Conservation (phyloP, 2,797 vertebrate species). For the Orestias chungarensis region DNA sequence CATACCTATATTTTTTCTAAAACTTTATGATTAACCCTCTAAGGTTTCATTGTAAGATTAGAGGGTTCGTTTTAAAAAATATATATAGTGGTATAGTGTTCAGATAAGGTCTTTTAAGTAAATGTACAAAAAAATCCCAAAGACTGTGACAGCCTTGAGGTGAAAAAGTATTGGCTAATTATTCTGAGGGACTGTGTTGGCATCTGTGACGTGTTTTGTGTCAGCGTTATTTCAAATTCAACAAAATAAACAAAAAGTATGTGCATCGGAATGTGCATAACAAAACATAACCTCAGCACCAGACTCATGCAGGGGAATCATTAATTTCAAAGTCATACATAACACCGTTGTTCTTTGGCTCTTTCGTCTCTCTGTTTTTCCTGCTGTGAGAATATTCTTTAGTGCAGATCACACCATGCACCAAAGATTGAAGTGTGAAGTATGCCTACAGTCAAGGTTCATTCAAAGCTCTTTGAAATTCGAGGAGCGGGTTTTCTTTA, state of each 20-base stretch:
- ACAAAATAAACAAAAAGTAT: conserved; percentile 8
- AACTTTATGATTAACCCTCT: conserved; percentile 27
- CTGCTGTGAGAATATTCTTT: conserved; percentile 6
- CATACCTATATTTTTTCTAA: conserved; percentile 6
- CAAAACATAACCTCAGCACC: conserved; percentile 17
- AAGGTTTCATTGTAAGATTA: conserved; percentile 23
- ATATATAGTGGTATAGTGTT: conserved; percentile 22
- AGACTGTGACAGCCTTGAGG: conserved; percentile 8
- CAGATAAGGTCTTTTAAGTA: conserved; percentile 25
- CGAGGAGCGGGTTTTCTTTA: conserved; percentile 16
- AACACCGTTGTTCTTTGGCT: conserved; percentile 6
- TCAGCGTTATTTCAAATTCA: conserved; percentile 1
- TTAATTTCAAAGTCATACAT: conserved; percentile 32
- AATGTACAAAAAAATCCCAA: background rate
- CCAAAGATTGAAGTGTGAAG: conserved; percentile 9
- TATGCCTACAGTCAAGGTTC: conserved; percentile 5
- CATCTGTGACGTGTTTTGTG: conserved; percentile 11
- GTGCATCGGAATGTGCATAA: conserved; percentile 14
- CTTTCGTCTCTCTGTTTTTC: conserved; percentile 8
- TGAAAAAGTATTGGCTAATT: conserved; percentile 11
- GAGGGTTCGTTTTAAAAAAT: conserved; percentile 31
- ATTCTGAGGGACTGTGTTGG: conserved; percentile 13
- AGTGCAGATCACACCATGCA: conserved; percentile 6
- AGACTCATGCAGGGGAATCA: conserved; percentile 17
- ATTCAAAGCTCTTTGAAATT: conserved; percentile 16